A percentile compares a stretch with the other conserved stretches of the same genome.
Evolutionary conservation across 1,140 invertebrate genomes (phyloP).

Genomic region (Drosophila asahinai): DNA sequence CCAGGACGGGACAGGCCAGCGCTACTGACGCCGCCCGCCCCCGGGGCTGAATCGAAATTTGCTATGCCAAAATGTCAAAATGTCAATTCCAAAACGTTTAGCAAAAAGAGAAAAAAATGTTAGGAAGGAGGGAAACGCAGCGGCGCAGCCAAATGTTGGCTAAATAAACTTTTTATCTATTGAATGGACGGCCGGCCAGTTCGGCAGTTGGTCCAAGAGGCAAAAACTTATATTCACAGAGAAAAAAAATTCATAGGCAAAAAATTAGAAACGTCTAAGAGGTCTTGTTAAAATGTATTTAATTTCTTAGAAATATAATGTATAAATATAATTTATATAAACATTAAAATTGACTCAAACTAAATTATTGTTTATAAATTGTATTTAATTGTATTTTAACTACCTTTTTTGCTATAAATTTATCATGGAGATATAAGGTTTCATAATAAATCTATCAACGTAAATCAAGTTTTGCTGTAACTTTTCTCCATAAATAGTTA

Average conservation of each 20-base stretch:
- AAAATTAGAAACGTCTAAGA: background rate
- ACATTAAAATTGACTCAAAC: too few species aligned
- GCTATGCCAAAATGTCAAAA: slow-evolving; percentile 76
- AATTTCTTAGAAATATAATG: background rate
- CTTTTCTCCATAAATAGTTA: too few species aligned
- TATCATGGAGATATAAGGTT: too few species aligned
- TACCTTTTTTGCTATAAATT: too few species aligned
- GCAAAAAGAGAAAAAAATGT: slow-evolving; percentile 48
- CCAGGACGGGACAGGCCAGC: slow-evolving; percentile 18
- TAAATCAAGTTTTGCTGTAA: too few species aligned
- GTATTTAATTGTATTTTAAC: too few species aligned
- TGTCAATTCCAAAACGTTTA: slow-evolving; percentile 81
- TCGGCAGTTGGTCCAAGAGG: slow-evolving; percentile 7
- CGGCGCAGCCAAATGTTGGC: slow-evolving; percentile 57
- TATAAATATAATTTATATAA: too few species aligned
- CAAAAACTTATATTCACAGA: background rate
- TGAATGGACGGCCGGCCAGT: slow-evolving; percentile 37
- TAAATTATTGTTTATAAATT: too few species aligned
- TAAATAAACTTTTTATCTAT: slow-evolving; percentile 61
- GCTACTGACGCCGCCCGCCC: slow-evolving; percentile 35
- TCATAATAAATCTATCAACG: too few species aligned
- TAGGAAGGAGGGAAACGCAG: slow-evolving; percentile 28
- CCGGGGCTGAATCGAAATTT: slow-evolving; percentile 39
- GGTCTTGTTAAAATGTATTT: background rate
- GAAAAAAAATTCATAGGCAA: fast-evolving